Evolutionary conservation across 2,797 vertebrate genomes (phyloP), one percentile per base, ranked within the genome.

Genomic region (Cynodonichthys magdalenae): DNA sequence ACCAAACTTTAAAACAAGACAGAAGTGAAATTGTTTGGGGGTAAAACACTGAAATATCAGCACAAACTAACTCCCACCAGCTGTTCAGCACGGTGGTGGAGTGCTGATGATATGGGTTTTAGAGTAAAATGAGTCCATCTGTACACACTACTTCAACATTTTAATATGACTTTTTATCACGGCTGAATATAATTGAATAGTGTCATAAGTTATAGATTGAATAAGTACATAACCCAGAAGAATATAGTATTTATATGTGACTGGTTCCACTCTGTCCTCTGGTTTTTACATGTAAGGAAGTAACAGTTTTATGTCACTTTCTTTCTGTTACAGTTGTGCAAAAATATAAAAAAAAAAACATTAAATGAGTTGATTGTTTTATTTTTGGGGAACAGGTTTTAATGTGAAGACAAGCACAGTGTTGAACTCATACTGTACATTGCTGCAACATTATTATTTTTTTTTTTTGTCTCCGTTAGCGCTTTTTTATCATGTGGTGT

Each of bases 271-370:
- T 17, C 39, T 15, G 36, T 36, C 3, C 39, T 4, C 53, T 5
- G 66, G 17, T 60, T 67, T 52, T 57, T 17, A 31, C 24, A 66
- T 53, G 15, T 15, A 55, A 53, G n/a, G 65, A 3, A 75, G 15
- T 71, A 63, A 17, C 48, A 71, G 59, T 78, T 77, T 50, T 67
- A 69, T 78, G 54, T 81, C 61, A 57, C 49, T 65, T 9, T 68
- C 44, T 60, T 18, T n/a, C 17, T 63, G 24, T 48, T 44, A 47
- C 34, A 53, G 27, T 66, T 63, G 36, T 48, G 17, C 27, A 58
- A 27, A 24, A 24, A 24, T 24, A 24, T 24, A 48, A 19, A 59
- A 8, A 46, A 49, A n/a, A 63, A 2, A 9, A 6, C 0, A 10
- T 56, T 57, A 15, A 9, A 17, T 27, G 15, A n/a, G 19, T 7